Evolutionary conservation across 2,888 invertebrate genomes (phyloP), one percentile per base, ranked within the genome.

Genomic region (Eupithecia centaureata): DNA sequence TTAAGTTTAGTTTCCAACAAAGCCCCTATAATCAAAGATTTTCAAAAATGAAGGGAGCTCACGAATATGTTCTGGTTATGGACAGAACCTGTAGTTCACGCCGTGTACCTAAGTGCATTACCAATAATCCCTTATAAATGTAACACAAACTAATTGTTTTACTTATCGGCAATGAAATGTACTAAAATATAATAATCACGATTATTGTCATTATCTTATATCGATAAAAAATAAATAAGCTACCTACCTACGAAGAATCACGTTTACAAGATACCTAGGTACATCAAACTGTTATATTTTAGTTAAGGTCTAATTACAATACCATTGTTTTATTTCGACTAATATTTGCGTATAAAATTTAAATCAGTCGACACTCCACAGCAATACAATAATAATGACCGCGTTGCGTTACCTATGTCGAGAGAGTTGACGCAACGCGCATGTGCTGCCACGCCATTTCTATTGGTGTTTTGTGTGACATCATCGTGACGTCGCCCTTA

Each of bases 401-500:
- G 77, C 77, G 81, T 79, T 79, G 77, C 80, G 79, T 78, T 81
- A n/a, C n/a, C n/a, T n/a, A 81, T 79, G 79, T 81, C 79, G 83
- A 84, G 83, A 81, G 82, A 82, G 85, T 85, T 89, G 89, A 90
- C 88, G 89, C 87, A 91, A 85, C 85, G 90, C 91, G 91, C 91
- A 91, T 90, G 89, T 89, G 90, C 88, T 82, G 82, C 87, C 82
- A 82, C 79, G 84, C 84, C 86, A 85, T 88, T 86, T 89, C 86
- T 88, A 89, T 88, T 88, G 88, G 88, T 88, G 87, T 86, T 83
- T 84, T 89, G 91, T 90, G 86, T 92, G 92, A 93, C 91, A 90
- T 92, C 92, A 93, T 84, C 85, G 79, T 92, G 91, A 92, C 91
- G 92, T 91, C 85, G 82, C 82, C 69, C 63, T 84, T 84, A 82